Conservation (phyloP, 2,797 vertebrate species). For the Agapornis canus region DNA sequence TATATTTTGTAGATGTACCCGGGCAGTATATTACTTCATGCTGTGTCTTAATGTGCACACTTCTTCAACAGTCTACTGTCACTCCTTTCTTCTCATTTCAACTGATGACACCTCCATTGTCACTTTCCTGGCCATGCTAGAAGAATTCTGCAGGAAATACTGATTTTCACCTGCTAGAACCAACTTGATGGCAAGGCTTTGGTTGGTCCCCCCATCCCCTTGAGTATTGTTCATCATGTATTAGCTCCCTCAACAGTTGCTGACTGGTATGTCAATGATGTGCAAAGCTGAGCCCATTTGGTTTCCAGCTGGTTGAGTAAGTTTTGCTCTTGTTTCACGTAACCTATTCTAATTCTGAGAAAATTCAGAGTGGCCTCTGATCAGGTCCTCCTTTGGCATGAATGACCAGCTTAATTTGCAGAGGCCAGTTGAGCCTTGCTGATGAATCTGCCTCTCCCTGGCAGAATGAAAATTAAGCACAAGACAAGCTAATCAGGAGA, state of each 20-base stretch:
- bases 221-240: neutral
- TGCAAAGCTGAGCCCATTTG: neutral
- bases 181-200: neutral
- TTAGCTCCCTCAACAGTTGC: neutral
- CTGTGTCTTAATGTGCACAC: neutral
- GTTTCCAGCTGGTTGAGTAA: neutral
- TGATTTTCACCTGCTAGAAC: neutral
- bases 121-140: neutral
- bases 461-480: slow-evolving; percentile 10
- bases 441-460: neutral
- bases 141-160: neutral
- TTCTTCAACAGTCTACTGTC: neutral
- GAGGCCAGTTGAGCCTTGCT: neutral
- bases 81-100: neutral
- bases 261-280: neutral
- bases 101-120: neutral
- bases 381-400: neutral
- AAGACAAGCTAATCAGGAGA: neutral
- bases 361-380: neutral
- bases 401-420: neutral
- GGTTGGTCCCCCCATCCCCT: accelerated
- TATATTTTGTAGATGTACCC: neutral
- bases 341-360: neutral
- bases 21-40: neutral
- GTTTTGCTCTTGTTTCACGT: neutral